A percentile compares a stretch with the other conserved stretches of the same genome.
phyloP scores from a whole-genome alignment of 2,888 invertebrate genomes.

The Elaeidobius kamerunicus region DNA sequence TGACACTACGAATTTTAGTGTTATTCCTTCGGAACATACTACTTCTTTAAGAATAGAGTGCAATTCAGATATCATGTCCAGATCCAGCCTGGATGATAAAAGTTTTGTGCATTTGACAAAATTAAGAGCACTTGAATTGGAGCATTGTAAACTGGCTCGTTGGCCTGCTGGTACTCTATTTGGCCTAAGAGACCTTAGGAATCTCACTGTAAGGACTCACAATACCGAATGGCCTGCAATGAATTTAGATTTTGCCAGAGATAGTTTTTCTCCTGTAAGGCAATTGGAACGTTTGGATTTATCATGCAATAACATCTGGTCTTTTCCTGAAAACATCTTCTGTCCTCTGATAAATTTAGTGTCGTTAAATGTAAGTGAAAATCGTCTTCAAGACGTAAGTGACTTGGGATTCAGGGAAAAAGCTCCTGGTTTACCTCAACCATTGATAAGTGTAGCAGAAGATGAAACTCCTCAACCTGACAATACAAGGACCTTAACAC shows the following conservation, averaged over 20 bases:
- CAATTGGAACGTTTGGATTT: conserved; percentile 82
- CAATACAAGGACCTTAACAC: conserved; percentile 42
- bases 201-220: conserved; percentile 81
- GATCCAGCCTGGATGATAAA: conserved; percentile 72
- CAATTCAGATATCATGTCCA: conserved; percentile 75
- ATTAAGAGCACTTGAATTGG: conserved; percentile 75
- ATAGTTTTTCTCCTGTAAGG: conserved; percentile 72
- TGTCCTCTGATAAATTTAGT: conserved; percentile 78
- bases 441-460: conserved; percentile 60
- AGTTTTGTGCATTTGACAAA: conserved; percentile 79
- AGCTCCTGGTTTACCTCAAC: conserved; percentile 57
- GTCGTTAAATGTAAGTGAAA: conserved; percentile 80
- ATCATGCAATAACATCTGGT: conserved; percentile 87
- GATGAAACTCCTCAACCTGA: conserved; percentile 48
- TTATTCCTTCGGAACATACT: conserved; percentile 80
- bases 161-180: conserved; percentile 77
- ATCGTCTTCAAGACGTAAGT: conserved; percentile 82
- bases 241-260: conserved; percentile 76
- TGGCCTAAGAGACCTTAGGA: conserved; percentile 76
- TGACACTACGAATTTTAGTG: conserved; percentile 84
- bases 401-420: conserved; percentile 82
- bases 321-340: conserved; percentile 81
- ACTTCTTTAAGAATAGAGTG: conserved; percentile 75
- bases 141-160: conserved; percentile 82
- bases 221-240: conserved; percentile 82